Evolutionary conservation across 92 coral and sea anemone species (phyloP).

Genomic region (Desmophyllum pertusum): DNA sequence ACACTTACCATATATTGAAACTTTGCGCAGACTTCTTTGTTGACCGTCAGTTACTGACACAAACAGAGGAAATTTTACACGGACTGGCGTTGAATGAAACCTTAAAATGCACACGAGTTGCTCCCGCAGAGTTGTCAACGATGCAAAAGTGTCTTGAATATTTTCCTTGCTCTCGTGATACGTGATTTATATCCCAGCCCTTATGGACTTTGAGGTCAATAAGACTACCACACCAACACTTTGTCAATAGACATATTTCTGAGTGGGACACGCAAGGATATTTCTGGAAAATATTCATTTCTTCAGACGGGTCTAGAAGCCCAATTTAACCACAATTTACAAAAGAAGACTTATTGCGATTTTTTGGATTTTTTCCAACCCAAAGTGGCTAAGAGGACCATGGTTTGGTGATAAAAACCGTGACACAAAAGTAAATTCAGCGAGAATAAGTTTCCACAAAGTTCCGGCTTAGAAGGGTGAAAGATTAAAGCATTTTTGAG

Average conservation of each 20-base stretch:
- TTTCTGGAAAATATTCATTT: slow-evolving; percentile 8
- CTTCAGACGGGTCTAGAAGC: not conserved
- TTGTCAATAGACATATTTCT: slow-evolving; percentile 27
- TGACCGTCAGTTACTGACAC: not conserved
- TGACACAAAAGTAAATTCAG: slow-evolving; percentile 27
- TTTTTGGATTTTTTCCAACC: slow-evolving; percentile 27
- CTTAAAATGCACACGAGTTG: slow-evolving; percentile 1
- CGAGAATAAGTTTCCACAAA: slow-evolving; percentile 10
- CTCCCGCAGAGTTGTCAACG: slow-evolving; percentile 25
- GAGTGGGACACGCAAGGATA: slow-evolving; percentile 41
- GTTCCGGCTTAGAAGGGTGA: slow-evolving; percentile 40
- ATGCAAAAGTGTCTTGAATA: slow-evolving; percentile 15
- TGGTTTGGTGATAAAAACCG: slow-evolving; percentile 20
- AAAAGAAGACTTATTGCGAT: not conserved
- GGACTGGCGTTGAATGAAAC: slow-evolving; percentile 9
- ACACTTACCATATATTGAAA: slow-evolving; percentile 23
- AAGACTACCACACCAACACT: slow-evolving; percentile 34
- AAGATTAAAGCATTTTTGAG: slow-evolving; percentile 43
- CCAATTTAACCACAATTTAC: not conserved
- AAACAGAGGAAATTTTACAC: slow-evolving; percentile 16
- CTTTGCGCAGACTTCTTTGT: not conserved
- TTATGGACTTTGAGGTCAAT: slow-evolving; percentile 41
- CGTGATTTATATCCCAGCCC: slow-evolving; percentile 34
- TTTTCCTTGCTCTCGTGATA: slow-evolving; percentile 40
- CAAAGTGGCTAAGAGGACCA: not conserved